Evolutionary conservation across 2,888 invertebrate genomes (phyloP), one percentile per base, ranked within the genome.

Genomic region (Macrosoma leucophasiata): DNA sequence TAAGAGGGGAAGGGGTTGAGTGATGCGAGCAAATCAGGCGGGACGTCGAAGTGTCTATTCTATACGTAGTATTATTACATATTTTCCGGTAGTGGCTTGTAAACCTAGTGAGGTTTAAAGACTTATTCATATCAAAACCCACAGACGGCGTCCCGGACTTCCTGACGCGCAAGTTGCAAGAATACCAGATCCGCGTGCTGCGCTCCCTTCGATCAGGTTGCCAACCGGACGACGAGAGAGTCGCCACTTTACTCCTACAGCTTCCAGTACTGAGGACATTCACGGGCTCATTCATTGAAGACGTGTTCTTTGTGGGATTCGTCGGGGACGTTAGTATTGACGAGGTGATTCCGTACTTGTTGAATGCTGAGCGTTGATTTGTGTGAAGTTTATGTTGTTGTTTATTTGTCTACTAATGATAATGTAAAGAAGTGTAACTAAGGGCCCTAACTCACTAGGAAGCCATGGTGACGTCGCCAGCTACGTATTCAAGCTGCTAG

Each of bases 281-380:
- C 63, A 89, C 91, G 35, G 90, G 92, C 2, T 79, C 90, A 8
- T 88, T 93, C 41, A 85, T 97, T 32, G 97, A 97, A 71, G 96
- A 97, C 62, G 86, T 97, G 33, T 97, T 97, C 85, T 97, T 97
- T 64, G 91, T 95, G 3, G 95, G 94, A 29, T 88, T 97, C 41
- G 91, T 96, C 27, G 97, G 96, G 3, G 94, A 93, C 69, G 94
- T 98, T 53, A 95, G 96, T 78, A 96, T 98, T 39, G 96, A 98
- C 62, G 95, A 93, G 62, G 94, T 98, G 51, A 93, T 98, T 71
- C 97, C 97, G 14, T 96, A 92, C 57, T 92, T 98, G 62, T 87
- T 98, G 50, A 91, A 73, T 12, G 69, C 70, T 2, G 76, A 74
- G 25, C 69, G 73, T 13, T 55, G 41, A 48, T 14, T n/a, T n/a